Conservation (phyloP, 2,113 vertebrate genomes). For the Bubo blakistoni region DNA sequence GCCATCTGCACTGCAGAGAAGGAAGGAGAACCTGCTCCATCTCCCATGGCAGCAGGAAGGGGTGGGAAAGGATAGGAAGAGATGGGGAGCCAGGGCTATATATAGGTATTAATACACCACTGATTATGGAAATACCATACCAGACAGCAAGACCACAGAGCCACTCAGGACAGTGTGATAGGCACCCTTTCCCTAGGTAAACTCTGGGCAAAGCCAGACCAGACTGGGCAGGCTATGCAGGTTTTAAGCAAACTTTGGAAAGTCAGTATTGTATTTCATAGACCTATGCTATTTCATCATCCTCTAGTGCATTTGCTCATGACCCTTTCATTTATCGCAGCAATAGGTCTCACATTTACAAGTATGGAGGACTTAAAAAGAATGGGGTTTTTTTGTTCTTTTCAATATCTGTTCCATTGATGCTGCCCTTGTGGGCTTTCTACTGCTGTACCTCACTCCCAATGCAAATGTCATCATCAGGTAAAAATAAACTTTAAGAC, state of each 20-base stretch:
- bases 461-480: constrained; percentile 67
- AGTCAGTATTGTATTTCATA: neutral
- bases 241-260: neutral
- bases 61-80: neutral
- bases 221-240: neutral
- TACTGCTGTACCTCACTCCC: constrained; percentile 35
- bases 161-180: fast-evolving
- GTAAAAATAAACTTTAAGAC: constrained; percentile 60
- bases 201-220: neutral
- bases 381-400: neutral
- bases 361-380: neutral
- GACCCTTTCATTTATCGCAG: constrained; percentile 2
- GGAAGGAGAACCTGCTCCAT: neutral
- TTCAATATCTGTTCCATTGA: constrained; percentile 39
- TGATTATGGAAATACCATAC: neutral
- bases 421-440: constrained; percentile 47
- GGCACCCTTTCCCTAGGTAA: neutral
- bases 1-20: neutral
- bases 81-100: neutral
- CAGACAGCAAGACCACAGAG: neutral
- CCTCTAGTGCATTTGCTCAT: neutral
- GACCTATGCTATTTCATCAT: neutral
- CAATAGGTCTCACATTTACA: constrained; percentile 40
- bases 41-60: fast-evolving
- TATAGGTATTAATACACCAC: neutral